Evolutionary conservation across 1,140 invertebrate species (phyloP).

Genomic region (Heliconius himera): DNA sequence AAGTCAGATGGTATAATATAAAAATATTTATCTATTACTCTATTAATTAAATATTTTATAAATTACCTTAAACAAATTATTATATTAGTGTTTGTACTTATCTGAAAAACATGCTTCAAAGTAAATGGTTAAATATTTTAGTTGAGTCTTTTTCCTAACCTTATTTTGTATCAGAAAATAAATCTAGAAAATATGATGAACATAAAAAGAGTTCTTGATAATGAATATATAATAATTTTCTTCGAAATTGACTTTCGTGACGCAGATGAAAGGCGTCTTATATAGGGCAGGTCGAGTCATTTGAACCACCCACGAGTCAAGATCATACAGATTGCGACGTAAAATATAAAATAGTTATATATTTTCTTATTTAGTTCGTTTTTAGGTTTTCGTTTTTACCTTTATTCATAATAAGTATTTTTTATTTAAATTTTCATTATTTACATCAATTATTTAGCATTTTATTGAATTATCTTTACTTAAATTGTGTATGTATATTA

Average conservation of each 20-base stretch:
- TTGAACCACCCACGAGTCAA: slow-evolving; percentile 18
- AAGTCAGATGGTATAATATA: too few relatives aligned
- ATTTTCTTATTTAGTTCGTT: background rate
- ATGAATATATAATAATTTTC: slow-evolving; percentile 22
- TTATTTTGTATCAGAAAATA: too few relatives aligned
- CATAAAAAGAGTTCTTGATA: slow-evolving; percentile 14
- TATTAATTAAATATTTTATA: too few relatives aligned
- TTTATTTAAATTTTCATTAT: too few relatives aligned
- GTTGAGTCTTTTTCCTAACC: background rate
- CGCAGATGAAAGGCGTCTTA: slow-evolving; percentile 19
- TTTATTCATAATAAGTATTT: background rate
- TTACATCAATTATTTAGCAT: too few relatives aligned
- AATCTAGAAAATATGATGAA: background rate
- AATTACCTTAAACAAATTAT: too few relatives aligned
- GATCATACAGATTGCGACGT: background rate
- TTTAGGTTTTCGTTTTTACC: background rate
- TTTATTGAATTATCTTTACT: too few relatives aligned
- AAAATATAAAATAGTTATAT: background rate
- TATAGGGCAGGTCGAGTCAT: slow-evolving; percentile 2
- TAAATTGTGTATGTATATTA: too few relatives aligned
- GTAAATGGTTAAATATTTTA: too few relatives aligned
- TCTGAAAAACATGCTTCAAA: too few relatives aligned
- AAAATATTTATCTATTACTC: too few relatives aligned
- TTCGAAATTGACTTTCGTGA: slow-evolving; percentile 21
- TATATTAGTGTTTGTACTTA: too few relatives aligned